A percentile compares a stretch with the other conserved stretches of the same genome.
phyloP scores from a whole-genome alignment of 2,797 vertebrate genomes.

The Ispidina lecontei region DNA sequence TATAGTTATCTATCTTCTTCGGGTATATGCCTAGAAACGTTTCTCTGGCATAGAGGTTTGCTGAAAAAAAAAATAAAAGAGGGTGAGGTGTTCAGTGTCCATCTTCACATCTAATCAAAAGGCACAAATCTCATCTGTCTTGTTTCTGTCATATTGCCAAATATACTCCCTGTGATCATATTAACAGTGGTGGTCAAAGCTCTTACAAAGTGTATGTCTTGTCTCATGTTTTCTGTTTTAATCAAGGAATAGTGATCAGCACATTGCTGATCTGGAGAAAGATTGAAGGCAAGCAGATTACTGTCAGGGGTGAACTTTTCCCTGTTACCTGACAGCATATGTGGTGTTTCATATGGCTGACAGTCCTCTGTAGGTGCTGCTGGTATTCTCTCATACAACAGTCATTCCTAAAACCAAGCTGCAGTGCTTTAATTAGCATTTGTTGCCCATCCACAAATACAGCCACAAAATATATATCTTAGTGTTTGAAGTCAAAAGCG shows the following conservation, averaged over 20 bases:
- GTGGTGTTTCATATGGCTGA: background rate
- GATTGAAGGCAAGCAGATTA: background rate
- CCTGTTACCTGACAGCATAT: background rate
- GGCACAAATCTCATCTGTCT: background rate
- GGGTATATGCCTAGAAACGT: background rate
- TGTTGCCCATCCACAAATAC: background rate
- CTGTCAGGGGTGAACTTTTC: background rate
- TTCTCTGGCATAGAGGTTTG: background rate
- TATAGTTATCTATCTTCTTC: too few species aligned
- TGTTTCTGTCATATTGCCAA: background rate
- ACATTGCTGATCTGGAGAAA: background rate
- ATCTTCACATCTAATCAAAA: background rate
- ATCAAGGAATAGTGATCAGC: background rate
- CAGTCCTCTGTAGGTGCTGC: background rate
- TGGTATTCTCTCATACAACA: background rate
- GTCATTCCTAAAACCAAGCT: background rate
- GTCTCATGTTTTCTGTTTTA: background rate
- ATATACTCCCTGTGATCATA: fast-evolving
- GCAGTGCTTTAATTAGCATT: background rate
- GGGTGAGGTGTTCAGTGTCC: background rate
- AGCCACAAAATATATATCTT: background rate
- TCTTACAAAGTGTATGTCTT: background rate
- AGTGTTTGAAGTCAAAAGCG: background rate
- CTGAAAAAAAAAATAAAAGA: background rate
- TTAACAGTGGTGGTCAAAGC: background rate